Base-by-base conservation (phyloP, 2,797 vertebrate species). In the Dicrostonyx torquatus region DNA sequence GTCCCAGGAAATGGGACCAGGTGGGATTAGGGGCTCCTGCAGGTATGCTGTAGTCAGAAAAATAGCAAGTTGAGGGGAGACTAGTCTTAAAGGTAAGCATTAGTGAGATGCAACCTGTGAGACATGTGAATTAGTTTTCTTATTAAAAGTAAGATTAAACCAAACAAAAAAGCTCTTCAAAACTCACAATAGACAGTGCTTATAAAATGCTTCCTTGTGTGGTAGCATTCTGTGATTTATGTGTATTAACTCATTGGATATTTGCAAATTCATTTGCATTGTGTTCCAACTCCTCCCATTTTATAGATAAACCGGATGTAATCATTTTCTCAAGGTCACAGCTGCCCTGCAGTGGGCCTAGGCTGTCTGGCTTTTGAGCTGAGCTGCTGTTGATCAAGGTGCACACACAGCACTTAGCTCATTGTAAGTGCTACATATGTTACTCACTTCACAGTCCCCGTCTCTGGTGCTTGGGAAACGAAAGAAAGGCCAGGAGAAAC, bases 111-210 rank as follows among this genome's bases (percentile, higher is more conserved):
- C 70, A 87, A 75, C 76, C 31, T 83, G 22, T 83, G 43, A 66
- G 53, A 77, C 48, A 83, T 13, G 24, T n/a, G 55, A 90, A 89
- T 86, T 53, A 73, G 12, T 8, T 72, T 92, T 89, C 22, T 93
- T 89, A 86, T 45, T 80, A 60, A 82, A 78, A 95, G 93, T 50
- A 82, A 87, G 79, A 79, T 70, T 72, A 93, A 95, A 60, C 24
- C 11, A 13, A 18, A 37, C 77, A 79, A 31, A 77, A 50, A 55
- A 14, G 48, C 18, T 24, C 37, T 55, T 79, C 13, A 58, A 79
- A n/a, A 79, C 77, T 58, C 53, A 79, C 14, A 80, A 66, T 29
- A 83, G 76, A 60, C 77, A 72, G 20, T 29, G 50, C 9, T 58
- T 58, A 75, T 24, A 12, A 31, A n/a, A 12, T 55, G 13, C 5